Percentiles rank a stretch among this genome's conserved stretches.
Conservation (phyloP, 2,113 vertebrate species). For the Prionailurus viverrinus region DNA sequence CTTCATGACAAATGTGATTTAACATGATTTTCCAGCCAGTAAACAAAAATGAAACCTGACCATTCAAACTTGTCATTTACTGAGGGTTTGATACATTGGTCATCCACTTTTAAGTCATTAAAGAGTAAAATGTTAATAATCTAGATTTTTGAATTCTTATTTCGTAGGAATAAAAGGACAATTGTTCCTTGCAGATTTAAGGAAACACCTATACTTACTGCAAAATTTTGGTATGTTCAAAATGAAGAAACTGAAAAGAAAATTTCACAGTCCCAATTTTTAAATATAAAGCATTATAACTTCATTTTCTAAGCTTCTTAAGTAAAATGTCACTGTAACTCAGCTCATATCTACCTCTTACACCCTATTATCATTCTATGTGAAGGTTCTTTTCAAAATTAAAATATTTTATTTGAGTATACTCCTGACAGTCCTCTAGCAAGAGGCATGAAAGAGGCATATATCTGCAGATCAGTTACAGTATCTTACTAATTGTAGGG, state of each 20-base stretch:
- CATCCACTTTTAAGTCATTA: not conserved
- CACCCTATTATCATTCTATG: not conserved
- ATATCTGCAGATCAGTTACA: not conserved
- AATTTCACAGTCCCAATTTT: not conserved
- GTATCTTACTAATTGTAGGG: not conserved
- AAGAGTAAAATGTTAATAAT: not conserved
- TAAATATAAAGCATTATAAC: not conserved
- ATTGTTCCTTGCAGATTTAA: not conserved
- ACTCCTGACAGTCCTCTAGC: not conserved
- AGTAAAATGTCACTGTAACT: not conserved
- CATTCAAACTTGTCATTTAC: not conserved
- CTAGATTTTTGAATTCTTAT: not conserved
- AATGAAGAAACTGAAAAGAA: not conserved
- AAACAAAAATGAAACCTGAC: not conserved
- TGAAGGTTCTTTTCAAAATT: not conserved
- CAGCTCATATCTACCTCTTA: not conserved
- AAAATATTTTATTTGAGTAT: not conserved
- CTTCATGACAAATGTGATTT: not conserved
- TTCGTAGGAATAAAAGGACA: not conserved
- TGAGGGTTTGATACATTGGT: not conserved
- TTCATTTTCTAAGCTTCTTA: not conserved
- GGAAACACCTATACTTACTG: not conserved
- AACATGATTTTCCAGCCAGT: not conserved
- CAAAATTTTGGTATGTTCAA: not conserved
- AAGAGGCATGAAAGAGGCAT: not conserved